These are phyloP conservation scores for Taxidea taxus DNA, from an alignment of 2,113 vertebrate genomes.

Conservation along the genomic window DNA sequence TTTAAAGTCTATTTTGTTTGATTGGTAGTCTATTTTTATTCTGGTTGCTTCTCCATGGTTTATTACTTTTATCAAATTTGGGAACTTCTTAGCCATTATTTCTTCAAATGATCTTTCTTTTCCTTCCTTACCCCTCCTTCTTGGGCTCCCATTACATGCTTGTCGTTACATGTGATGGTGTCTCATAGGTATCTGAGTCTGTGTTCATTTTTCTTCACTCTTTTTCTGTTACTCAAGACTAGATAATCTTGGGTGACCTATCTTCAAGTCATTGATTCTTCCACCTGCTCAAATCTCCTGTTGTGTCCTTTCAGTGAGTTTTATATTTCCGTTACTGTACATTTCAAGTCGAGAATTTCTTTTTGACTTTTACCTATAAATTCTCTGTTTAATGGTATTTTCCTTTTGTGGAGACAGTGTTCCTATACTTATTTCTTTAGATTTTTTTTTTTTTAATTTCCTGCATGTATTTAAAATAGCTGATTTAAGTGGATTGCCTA, in stretches of 20 bases:
- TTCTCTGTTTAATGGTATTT: not conserved
- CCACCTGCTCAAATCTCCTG: not conserved
- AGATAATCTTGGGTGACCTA: not conserved
- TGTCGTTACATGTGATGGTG: not conserved
- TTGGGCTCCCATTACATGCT: not conserved
- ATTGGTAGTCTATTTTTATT: not conserved
- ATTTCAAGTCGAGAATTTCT: not conserved
- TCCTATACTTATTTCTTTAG: not conserved
- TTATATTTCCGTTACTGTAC: not conserved
- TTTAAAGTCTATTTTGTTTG: not conserved
- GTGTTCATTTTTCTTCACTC: not conserved
- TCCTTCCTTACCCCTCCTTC: not conserved
- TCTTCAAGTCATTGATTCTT: not conserved
- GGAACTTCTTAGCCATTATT: not conserved
- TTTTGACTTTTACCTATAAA: not conserved
- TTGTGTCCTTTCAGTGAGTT: not conserved
- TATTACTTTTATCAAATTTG: not conserved
- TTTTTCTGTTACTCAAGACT: not conserved
- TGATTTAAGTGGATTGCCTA: not conserved
- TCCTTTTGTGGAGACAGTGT: not conserved
- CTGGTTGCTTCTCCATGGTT: not conserved
- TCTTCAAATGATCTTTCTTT: not conserved
- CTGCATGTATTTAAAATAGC: not conserved
- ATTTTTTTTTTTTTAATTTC: not conserved
- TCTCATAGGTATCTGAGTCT: not conserved